A percentile compares a stretch with the other conserved stretches of the same genome.
phyloP scores from a whole-genome alignment of 2,888 invertebrate species.

The Megaustenia siamemsis region DNA sequence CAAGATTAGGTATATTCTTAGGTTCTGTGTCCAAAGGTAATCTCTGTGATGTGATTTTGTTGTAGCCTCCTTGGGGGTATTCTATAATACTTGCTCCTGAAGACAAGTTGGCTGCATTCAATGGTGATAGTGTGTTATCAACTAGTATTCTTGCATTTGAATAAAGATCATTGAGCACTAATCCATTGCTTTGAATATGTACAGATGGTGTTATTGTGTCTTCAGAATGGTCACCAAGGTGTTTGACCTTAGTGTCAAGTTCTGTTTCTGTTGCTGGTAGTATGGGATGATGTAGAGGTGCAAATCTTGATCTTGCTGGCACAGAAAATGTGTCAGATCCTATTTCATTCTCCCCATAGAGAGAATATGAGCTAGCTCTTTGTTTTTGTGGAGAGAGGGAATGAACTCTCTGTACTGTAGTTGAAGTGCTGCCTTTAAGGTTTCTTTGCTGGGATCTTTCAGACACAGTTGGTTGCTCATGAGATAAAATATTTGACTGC shows the following conservation, averaged over 20 bases:
- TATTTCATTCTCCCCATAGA: conserved; percentile 5
- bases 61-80: neutral
- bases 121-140: conserved; percentile 15
- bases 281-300: neutral
- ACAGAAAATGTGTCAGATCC: conserved; percentile 25
- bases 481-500: neutral
- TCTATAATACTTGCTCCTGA: neutral
- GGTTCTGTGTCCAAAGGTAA: neutral
- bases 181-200: neutral
- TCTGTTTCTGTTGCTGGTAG: neutral
- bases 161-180: conserved; percentile 10
- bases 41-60: neutral
- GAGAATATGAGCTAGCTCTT: neutral
- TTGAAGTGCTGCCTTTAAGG: neutral
- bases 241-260: neutral
- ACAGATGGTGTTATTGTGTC: neutral
- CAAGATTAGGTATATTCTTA: neutral
- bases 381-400: conserved; percentile 40
- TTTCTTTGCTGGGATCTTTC: neutral
- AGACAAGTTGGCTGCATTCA: neutral
- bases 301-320: conserved; percentile 21
- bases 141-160: conserved; percentile 4
- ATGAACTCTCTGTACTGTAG: neutral
- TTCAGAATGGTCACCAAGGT: neutral
- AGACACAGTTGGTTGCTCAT: neutral